Evolutionary conservation across 2,113 vertebrate genomes (phyloP), one percentile per base, ranked within the genome.

Genomic region (Oostethus manadensis): DNA sequence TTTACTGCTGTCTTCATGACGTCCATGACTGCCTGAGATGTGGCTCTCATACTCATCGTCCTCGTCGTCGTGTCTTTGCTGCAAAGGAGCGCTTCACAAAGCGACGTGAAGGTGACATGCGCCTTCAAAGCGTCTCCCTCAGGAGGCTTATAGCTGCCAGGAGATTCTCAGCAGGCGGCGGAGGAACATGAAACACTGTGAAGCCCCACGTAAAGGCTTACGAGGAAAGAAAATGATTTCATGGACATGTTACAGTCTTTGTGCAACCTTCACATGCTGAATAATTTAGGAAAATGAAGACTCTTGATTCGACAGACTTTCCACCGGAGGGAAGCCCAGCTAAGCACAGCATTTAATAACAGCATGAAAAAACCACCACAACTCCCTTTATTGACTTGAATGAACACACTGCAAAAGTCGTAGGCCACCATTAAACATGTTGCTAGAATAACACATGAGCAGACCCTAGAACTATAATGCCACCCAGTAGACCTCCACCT

Each of bases 1-100:
- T 58, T 46, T 15, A 62, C 61, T 21, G 21, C 23, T 40, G 33
- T 68, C 70, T 62, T 64, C 47, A 51, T 75, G 44, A 44, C 3
- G 45, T 38, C 66, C 42, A 13, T 4, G 26, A 58, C 45, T 40
- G 51, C 20, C 21, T 20, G 49, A 58, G 22, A 13, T 10, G 46
- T 35, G 20, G 4, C 44, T 50, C 58, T 45, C n/a, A 58, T 54
- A 3, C 29, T 33, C 51, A 29, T 40, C 53, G 20, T 14, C 38
- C 58, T 45, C 53, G 23, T 40, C 53, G 21, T 14, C 38, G 29
- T 6, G 8, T 33, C 29, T 33, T 33, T 33, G 29, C 29, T 9
- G 38, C 38, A 55, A 55, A 55, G 35, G 6, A 21, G 26, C 18
- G 7, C 16, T 15, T 51, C 11, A 17, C 33, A 33, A 21, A 40